Percentiles rank a stretch among this genome's conserved stretches.
phyloP scores from a whole-genome alignment of 2,888 invertebrate species.

The Theristus sp. region DNA sequence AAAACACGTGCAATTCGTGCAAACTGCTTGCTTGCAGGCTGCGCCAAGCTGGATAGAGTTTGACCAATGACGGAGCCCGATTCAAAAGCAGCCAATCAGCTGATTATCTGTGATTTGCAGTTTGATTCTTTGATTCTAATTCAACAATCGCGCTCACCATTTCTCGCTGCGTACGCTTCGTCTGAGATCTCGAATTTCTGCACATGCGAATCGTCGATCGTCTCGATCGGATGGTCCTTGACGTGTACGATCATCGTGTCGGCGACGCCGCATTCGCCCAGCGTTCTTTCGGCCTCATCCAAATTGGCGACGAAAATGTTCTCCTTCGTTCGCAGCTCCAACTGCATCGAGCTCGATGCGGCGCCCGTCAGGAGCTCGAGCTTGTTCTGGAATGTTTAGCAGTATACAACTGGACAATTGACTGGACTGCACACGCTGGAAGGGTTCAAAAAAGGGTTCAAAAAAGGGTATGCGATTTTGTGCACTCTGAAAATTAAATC shows the following conservation, averaged over 20 bases:
- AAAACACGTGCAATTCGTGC: too few relatives aligned
- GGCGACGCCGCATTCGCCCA: slow-evolving; percentile 68
- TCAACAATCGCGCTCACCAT: too few relatives aligned
- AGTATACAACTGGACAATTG: too few relatives aligned
- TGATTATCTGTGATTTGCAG: too few relatives aligned
- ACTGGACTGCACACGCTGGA: too few relatives aligned
- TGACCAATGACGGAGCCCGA: too few relatives aligned
- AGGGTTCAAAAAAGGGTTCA: too few relatives aligned
- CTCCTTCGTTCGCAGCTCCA: slow-evolving; percentile 58
- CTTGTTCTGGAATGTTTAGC: slow-evolving; percentile 58
- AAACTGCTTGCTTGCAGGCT: too few relatives aligned
- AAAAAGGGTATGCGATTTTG: too few relatives aligned
- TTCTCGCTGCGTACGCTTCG: slow-evolving; percentile 63
- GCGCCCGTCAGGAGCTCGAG: slow-evolving; percentile 77
- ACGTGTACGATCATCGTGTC: slow-evolving; percentile 78
- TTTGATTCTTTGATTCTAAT: background rate
- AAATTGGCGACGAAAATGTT: slow-evolving; percentile 53
- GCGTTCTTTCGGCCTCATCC: slow-evolving; percentile 49
- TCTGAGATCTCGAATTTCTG: slow-evolving; percentile 65
- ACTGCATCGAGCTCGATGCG: slow-evolving; percentile 54
- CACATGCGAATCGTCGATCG: slow-evolving; percentile 41
- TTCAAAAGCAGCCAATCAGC: too few relatives aligned
- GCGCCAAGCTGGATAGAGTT: too few relatives aligned
- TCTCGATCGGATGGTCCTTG: slow-evolving; percentile 9
- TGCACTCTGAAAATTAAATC: too few relatives aligned